Evolutionary conservation across 2,888 invertebrate genomes (phyloP).

Genomic region (Andrena chrysosceles): DNA sequence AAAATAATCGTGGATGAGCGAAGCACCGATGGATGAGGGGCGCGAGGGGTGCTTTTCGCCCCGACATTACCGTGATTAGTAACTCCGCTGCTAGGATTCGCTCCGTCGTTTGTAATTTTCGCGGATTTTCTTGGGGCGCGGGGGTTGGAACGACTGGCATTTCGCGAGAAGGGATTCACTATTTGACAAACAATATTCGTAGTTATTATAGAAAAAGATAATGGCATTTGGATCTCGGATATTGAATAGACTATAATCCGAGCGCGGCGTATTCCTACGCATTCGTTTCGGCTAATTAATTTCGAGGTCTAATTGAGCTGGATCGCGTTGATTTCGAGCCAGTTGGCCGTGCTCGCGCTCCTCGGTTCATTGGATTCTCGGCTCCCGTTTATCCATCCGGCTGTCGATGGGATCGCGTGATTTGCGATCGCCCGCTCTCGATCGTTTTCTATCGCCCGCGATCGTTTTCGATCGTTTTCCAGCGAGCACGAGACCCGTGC

Average conservation of each 20-base stretch:
- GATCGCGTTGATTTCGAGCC: slow-evolving; percentile 18
- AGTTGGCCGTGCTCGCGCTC: neutral
- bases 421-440: neutral
- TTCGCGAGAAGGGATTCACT: neutral
- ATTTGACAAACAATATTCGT: neutral
- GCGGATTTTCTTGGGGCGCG: slow-evolving; percentile 15
- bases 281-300: slow-evolving; percentile 28
- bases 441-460: neutral
- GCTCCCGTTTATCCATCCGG: slow-evolving; percentile 1
- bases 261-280: neutral
- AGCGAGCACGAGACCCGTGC: neutral
- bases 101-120: slow-evolving; percentile 44
- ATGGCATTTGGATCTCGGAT: neutral
- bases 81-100: slow-evolving; percentile 46
- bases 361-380: slow-evolving; percentile 9
- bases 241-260: neutral
- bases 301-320: slow-evolving; percentile 15
- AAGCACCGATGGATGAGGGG: slow-evolving; percentile 68
- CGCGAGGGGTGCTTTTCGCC: slow-evolving; percentile 49
- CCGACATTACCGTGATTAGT: slow-evolving; percentile 65
- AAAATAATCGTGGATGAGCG: slow-evolving; percentile 79
- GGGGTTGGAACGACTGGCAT: neutral
- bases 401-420: slow-evolving; percentile 9
- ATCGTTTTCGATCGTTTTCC: slow-evolving; percentile 8
- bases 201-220: neutral